Percentiles rank a stretch among this genome's conserved stretches.
phyloP scores from a whole-genome alignment of 2,888 invertebrate genomes.

The Drosophila glabriapex region DNA sequence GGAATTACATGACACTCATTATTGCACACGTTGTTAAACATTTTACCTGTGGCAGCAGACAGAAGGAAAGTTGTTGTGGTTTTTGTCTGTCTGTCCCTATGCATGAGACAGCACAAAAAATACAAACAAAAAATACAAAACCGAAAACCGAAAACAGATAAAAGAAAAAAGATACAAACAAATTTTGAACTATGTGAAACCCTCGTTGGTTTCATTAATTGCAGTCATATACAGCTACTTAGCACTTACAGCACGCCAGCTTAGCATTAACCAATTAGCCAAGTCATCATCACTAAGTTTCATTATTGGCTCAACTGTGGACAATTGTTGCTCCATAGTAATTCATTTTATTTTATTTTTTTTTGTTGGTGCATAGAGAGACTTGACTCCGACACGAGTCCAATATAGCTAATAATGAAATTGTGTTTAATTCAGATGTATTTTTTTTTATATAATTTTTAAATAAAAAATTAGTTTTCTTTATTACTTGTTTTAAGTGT shows the following conservation, averaged over 20 bases:
- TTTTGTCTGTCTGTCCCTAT: slow-evolving; percentile 10
- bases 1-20: slow-evolving; percentile 74
- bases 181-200: slow-evolving; percentile 34
- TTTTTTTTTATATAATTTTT: not conserved
- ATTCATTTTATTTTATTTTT: too few relatives aligned
- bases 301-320: slow-evolving; percentile 29
- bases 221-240: slow-evolving; percentile 57
- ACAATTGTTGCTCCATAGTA: not conserved
- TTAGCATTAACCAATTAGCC: slow-evolving; percentile 57
- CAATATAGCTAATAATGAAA: not conserved
- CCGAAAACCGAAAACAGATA: slow-evolving; percentile 23
- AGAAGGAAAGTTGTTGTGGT: slow-evolving; percentile 53
- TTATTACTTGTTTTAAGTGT: not conserved
- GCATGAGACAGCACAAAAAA: slow-evolving; percentile 61
- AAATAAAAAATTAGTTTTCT: not conserved
- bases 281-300: slow-evolving; percentile 57
- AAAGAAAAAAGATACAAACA: slow-evolving; percentile 26
- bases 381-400: slow-evolving; percentile 2
- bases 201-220: slow-evolving; percentile 67
- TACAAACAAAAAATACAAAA: slow-evolving; percentile 15
- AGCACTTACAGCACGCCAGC: slow-evolving; percentile 47
- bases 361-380: not conserved
- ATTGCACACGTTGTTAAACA: slow-evolving; percentile 57
- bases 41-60: slow-evolving; percentile 7
- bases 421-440: not conserved